Evolutionary conservation across 37 sponge, comb jelly and placozoan genomes (phyloP).

Genomic region (Halichondria panicea): DNA sequence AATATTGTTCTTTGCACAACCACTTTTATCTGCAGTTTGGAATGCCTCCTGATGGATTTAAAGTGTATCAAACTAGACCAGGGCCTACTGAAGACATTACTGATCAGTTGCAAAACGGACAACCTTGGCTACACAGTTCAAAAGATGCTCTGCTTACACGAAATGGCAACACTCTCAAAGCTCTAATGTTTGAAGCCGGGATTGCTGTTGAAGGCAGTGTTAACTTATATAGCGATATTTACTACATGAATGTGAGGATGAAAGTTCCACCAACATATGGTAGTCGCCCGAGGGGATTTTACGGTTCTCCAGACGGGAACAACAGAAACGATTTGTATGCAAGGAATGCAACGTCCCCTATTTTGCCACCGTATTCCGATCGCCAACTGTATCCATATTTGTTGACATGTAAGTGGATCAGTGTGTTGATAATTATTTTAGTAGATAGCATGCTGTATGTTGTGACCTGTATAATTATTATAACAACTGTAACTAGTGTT

Average conservation of each 20-base stretch:
- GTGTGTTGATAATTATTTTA: no score
- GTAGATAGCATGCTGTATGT: no score
- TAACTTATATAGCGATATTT: neutral
- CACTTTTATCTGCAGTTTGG: no score
- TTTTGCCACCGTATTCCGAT: neutral
- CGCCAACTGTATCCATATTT: neutral
- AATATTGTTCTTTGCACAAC: no score
- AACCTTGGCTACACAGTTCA: neutral
- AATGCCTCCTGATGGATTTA: neutral
- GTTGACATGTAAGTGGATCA: conserved; percentile 10
- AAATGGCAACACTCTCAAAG: neutral
- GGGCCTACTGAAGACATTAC: neutral
- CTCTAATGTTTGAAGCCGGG: neutral
- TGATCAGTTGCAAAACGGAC: neutral
- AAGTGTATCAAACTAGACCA: neutral
- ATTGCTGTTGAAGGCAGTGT: neutral
- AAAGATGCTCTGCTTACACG: neutral
- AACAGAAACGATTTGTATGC: neutral
- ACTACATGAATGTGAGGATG: neutral
- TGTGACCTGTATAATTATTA: neutral
- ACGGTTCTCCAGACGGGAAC: neutral
- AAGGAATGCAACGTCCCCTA: neutral
- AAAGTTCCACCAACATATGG: neutral
- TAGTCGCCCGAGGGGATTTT: neutral
- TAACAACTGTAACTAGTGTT: neutral